Percentiles rank a stretch among this genome's conserved stretches.
Evolutionary conservation across 1,140 invertebrate genomes (phyloP).

Genomic region (Monochamus saltuarius): DNA sequence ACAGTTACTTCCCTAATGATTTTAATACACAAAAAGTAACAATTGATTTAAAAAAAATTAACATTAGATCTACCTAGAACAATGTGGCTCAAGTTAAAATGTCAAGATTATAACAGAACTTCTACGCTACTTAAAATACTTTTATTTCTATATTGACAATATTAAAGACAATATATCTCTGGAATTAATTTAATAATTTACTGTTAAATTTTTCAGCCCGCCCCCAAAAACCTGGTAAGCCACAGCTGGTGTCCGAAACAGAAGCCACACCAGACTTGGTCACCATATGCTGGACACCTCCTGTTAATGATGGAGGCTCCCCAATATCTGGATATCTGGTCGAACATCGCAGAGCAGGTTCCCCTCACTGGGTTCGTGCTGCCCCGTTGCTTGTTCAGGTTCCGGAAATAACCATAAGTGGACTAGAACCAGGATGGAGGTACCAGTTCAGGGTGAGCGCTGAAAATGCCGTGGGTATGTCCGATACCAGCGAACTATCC

Average conservation of each 20-base stretch:
- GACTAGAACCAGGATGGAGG: slow-evolving; percentile 80
- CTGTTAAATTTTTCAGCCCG: slow-evolving; percentile 60
- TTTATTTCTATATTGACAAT: neutral
- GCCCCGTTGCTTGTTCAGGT: slow-evolving; percentile 67
- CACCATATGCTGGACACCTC: slow-evolving; percentile 81
- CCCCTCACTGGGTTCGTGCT: slow-evolving; percentile 75
- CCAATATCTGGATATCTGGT: slow-evolving; percentile 83
- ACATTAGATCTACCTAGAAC: too few species aligned
- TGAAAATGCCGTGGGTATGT: slow-evolving; percentile 80
- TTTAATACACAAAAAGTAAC: too few species aligned
- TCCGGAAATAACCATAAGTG: slow-evolving; percentile 72
- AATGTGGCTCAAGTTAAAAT: too few species aligned
- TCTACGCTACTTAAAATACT: too few species aligned
- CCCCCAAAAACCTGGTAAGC: slow-evolving; percentile 75
- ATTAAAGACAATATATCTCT: neutral
- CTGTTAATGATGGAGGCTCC: slow-evolving; percentile 82
- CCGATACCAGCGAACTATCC: slow-evolving; percentile 74
- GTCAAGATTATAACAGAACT: too few species aligned
- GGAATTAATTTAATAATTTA: neutral
- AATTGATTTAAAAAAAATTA: too few species aligned
- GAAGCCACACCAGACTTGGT: slow-evolving; percentile 77
- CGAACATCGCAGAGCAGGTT: slow-evolving; percentile 75
- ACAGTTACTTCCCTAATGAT: too few species aligned
- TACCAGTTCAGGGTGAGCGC: slow-evolving; percentile 89
- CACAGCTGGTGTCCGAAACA: slow-evolving; percentile 66